A percentile compares a stretch with the other conserved stretches of the same genome.
Conservation (phyloP, 1,140 invertebrate genomes). For the Grapholita molesta region DNA sequence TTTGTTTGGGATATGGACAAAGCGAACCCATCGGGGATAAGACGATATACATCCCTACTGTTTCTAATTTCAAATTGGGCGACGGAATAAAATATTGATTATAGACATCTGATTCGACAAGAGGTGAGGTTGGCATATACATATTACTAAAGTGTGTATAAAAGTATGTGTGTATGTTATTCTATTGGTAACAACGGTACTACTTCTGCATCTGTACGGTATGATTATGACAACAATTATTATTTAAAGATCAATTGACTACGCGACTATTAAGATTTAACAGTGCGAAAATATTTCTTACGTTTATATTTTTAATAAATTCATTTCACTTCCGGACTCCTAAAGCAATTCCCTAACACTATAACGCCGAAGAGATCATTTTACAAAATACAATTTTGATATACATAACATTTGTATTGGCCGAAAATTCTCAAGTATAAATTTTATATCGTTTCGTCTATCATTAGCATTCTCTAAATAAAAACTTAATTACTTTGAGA, state of each 20-base stretch:
- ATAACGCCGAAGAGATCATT: conserved; percentile 73
- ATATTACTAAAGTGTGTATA: conserved; percentile 4
- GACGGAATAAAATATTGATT: background rate
- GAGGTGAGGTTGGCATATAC: background rate
- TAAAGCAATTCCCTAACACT: conserved; percentile 70
- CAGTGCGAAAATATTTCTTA: conserved; percentile 77
- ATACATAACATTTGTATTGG: conserved; percentile 68
- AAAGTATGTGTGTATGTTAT: conserved; percentile 12
- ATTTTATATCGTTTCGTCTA: conserved; percentile 57
- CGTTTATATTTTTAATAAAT: conserved; percentile 72
- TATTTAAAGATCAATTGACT: conserved; percentile 44
- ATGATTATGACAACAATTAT: conserved; percentile 39
- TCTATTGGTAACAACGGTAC: conserved; percentile 8
- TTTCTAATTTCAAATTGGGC: background rate
- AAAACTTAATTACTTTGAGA: conserved; percentile 75
- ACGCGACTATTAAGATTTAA: conserved; percentile 62
- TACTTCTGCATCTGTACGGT: background rate
- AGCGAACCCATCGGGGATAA: background rate
- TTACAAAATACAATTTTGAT: conserved; percentile 74
- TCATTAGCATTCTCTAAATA: conserved; percentile 65
- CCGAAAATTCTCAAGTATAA: conserved; percentile 65
- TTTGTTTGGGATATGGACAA: background rate
- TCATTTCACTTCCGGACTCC: conserved; percentile 73
- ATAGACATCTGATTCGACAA: background rate
- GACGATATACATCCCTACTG: background rate